phyloP scores from a whole-genome alignment of 2,888 invertebrate species.

The Leucozona laternaria region DNA sequence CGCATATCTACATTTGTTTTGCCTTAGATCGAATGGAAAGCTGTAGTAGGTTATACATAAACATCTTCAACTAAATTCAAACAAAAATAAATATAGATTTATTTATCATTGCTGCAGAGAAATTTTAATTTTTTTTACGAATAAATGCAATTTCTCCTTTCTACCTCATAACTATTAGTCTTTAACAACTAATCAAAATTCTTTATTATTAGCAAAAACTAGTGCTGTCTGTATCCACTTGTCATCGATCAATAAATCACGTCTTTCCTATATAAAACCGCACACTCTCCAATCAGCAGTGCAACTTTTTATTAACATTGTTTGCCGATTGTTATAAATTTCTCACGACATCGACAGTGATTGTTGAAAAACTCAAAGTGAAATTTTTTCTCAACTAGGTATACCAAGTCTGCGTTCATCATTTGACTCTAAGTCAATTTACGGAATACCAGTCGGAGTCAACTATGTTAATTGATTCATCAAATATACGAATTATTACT shows the following conservation, averaged over 20 bases:
- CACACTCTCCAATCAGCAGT: constrained; percentile 2
- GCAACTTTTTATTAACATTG: constrained; percentile 14
- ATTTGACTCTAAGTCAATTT: constrained; percentile 27
- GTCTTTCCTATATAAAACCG: constrained; percentile 22
- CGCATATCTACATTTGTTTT: too few species aligned
- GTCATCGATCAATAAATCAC: constrained; percentile 58
- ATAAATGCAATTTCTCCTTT: constrained; percentile 11
- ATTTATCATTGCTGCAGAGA: neutral
- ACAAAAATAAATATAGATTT: neutral
- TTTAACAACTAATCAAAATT: constrained; percentile 29
- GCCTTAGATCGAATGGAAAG: too few species aligned
- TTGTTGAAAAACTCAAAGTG: constrained; percentile 37
- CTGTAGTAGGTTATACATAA: neutral
- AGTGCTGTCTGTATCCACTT: neutral
- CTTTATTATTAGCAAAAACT: constrained; percentile 30
- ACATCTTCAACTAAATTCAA: neutral
- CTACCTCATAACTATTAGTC: neutral
- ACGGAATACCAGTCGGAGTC: constrained; percentile 34
- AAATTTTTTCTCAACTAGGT: constrained; percentile 39
- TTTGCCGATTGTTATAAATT: constrained; percentile 36
- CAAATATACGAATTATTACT: constrained; percentile 43
- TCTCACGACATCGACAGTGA: constrained; percentile 37
- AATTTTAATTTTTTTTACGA: neutral
- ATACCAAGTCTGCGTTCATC: neutral
- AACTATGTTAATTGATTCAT: constrained; percentile 64